Evolutionary conservation across 2,888 invertebrate species (phyloP).

Genomic region (Dinocampus coccinellae): DNA sequence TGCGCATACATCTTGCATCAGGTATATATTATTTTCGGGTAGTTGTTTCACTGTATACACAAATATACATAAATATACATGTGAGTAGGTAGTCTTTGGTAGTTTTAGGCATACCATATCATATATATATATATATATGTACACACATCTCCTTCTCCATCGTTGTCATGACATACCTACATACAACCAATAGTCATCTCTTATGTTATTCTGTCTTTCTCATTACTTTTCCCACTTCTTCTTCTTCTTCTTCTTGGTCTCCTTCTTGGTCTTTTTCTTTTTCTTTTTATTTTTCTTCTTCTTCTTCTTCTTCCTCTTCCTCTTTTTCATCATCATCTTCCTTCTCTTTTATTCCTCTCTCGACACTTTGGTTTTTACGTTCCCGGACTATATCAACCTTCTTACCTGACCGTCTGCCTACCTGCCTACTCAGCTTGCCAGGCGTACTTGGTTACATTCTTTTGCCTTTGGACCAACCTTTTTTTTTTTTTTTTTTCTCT

Average conservation of each 20-base stretch:
- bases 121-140: background rate
- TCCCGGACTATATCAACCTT: constrained; percentile 31
- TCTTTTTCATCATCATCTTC: constrained; percentile 19
- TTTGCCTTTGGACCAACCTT: constrained; percentile 15
- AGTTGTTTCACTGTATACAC: constrained; percentile 15
- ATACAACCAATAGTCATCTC: constrained; percentile 21
- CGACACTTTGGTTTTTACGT: constrained; percentile 32
- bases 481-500: constrained; percentile 10
- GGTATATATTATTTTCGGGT: constrained; percentile 25
- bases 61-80: background rate
- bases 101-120: background rate
- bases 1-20: constrained; percentile 22
- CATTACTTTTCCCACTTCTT: constrained; percentile 24
- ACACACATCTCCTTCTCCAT: background rate
- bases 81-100: background rate
- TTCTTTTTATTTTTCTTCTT: constrained; percentile 23
- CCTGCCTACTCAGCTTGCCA: constrained; percentile 22
- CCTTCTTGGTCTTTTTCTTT: constrained; percentile 16
- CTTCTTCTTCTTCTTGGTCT: constrained; percentile 18
- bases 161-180: constrained; percentile 24
- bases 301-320: constrained; percentile 18
- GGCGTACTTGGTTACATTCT: constrained; percentile 32
- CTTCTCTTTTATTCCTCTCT: constrained; percentile 25
- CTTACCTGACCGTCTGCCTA: constrained; percentile 18
- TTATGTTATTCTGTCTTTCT: constrained; percentile 13